Conservation (phyloP, 2,888 invertebrate genomes). For the Scaptodrosophila latifasciaeformis region DNA sequence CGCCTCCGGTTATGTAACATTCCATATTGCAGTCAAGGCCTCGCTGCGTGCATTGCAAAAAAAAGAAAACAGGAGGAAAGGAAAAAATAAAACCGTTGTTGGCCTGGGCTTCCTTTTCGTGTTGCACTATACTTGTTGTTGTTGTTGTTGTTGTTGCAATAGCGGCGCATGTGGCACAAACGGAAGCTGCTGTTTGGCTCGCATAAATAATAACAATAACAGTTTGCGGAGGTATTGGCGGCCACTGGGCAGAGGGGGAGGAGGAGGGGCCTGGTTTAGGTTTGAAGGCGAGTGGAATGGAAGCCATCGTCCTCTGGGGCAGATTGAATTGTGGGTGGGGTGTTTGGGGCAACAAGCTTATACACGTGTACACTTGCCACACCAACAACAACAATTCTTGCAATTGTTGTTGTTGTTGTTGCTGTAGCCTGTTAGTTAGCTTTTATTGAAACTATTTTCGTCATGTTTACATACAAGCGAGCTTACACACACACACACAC, state of each 20-base stretch:
- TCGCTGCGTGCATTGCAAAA: constrained; percentile 66
- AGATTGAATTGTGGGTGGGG: constrained; percentile 21
- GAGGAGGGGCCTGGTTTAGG: constrained; percentile 21
- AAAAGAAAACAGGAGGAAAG: no score
- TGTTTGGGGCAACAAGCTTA: constrained; percentile 34
- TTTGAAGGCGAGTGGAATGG: no score
- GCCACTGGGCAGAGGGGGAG: constrained; percentile 5
- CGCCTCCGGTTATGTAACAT: constrained; percentile 60
- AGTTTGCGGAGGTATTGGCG: constrained; percentile 2
- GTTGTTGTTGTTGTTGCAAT: constrained; percentile 30
- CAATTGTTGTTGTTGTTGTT: constrained; percentile 14
- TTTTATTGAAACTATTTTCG: constrained; percentile 60
- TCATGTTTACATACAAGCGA: constrained; percentile 41
- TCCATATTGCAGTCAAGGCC: constrained; percentile 68
- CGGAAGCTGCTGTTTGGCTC: constrained; percentile 68
- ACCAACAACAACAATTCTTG: constrained; percentile 24
- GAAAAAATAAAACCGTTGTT: no score
- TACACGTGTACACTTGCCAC: constrained; percentile 55
- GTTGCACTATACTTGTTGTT: constrained; percentile 18
- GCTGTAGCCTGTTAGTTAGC: constrained; percentile 26
- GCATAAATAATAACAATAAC: constrained; percentile 66
- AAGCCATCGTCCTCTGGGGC: no score
- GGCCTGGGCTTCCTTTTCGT: constrained; percentile 44
- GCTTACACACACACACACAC: neutral
- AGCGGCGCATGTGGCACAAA: constrained; percentile 65